These are phyloP conservation scores for Cancer borealis DNA, from an alignment of 2,888 invertebrate species.

Conservation along the genomic window DNA sequence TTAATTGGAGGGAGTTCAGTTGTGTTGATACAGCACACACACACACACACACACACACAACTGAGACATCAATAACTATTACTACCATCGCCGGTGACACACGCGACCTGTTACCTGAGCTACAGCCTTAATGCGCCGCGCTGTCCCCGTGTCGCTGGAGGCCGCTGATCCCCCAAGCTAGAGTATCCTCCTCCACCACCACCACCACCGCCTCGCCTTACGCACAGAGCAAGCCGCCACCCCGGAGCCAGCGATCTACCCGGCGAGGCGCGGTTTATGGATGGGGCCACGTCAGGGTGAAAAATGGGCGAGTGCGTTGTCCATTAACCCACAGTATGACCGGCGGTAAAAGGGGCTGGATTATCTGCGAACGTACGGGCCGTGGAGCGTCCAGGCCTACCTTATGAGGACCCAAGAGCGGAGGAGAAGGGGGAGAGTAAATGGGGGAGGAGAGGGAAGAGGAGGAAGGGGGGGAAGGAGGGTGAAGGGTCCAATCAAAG, in stretches of 20 bases:
- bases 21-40: neutral
- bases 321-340: conserved; percentile 52
- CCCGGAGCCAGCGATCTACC: conserved; percentile 48
- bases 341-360: conserved; percentile 39
- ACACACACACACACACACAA: neutral
- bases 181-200: neutral
- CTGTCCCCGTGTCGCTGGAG: neutral
- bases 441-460: neutral
- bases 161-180: neutral
- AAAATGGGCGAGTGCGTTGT: conserved; percentile 54
- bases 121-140: neutral
- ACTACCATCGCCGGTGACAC: neutral
- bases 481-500: neutral
- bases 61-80: neutral
- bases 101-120: conserved; percentile 33
- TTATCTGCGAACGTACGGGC: neutral
- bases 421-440: neutral
- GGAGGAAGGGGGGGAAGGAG: neutral
- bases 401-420: conserved; percentile 22
- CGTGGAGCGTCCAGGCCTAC: conserved; percentile 13
- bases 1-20: neutral
- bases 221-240: neutral
- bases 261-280: conserved; percentile 54
- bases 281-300: conserved; percentile 54
- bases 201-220: neutral